Evolutionary conservation across 2,113 vertebrate species (phyloP).

Genomic region (Albula glossodonta): DNA sequence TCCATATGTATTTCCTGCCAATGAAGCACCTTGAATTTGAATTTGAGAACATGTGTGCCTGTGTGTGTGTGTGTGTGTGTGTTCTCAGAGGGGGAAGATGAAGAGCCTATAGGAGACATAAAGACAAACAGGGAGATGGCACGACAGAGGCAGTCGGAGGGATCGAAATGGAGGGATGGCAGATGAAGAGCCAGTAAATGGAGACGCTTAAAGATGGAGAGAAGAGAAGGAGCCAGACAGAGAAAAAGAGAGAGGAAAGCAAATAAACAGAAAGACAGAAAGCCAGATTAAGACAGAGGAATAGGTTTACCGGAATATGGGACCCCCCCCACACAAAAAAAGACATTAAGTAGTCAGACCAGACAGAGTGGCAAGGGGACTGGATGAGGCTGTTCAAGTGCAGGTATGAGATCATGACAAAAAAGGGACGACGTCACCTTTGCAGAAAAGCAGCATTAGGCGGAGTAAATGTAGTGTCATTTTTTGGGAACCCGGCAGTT

Average conservation of each 20-base stretch:
- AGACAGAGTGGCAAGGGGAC: background rate
- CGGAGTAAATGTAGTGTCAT: no score
- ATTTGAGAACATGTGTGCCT: no score
- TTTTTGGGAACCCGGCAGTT: no score
- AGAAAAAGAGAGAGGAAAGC: conserved; percentile 38
- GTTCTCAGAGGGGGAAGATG: conserved; percentile 36
- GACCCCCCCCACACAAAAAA: background rate
- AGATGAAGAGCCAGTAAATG: background rate
- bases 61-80: no score
- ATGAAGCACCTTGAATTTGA: no score
- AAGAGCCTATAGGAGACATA: conserved; percentile 5
- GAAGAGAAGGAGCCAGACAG: background rate
- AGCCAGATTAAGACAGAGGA: conserved; percentile 16
- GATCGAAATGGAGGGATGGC: conserved; percentile 1
- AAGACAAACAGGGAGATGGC: background rate
- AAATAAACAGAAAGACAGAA: conserved; percentile 24
- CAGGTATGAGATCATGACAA: background rate
- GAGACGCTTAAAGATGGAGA: background rate
- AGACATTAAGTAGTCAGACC: background rate
- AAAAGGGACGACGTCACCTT: background rate
- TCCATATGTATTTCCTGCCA: no score
- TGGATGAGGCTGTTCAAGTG: background rate
- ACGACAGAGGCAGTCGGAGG: background rate
- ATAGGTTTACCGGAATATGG: conserved; percentile 3
- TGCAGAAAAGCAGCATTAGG: background rate